Base-by-base conservation (phyloP, 2,888 invertebrate genomes). In the Ferrisia virgata region DNA sequence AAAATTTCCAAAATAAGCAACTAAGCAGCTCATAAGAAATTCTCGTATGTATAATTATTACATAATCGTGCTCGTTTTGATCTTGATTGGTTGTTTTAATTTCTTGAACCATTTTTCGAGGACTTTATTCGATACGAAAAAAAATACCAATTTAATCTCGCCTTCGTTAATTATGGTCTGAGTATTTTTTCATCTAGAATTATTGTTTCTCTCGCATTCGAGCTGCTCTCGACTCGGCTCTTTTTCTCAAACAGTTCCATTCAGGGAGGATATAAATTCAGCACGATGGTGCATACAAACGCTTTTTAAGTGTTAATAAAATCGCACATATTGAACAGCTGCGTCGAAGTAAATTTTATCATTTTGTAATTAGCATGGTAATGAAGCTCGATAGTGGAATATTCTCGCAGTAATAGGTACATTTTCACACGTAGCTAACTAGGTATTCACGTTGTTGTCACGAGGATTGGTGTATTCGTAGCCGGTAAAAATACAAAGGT, bases 381-480 rank as follows among this genome's bases (percentile, higher is more conserved):
- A 64, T 64, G 64, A 64, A 64, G 64, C 64, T 4, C 28, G 28
- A 64, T 64, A 28, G 9, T 4, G 6, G 28, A 6, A 4, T 64
- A 28, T 64, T 64, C 64, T 64, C 64, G 31, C 64, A 64, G 25
- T 64, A 64, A 64, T 64, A n/a, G n/a, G n/a, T n/a, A 64, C 64
- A 64, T 64, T 64, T 28, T 64, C 28, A 64, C 64, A 64, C 64
- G 64, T 64, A 64, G n/a, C n/a, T n/a, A n/a, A n/a, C n/a, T n/a
- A n/a, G n/a, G n/a, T n/a, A n/a, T n/a, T n/a, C n/a, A n/a, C n/a
- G n/a, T n/a, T n/a, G n/a, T n/a, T n/a, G n/a, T 64, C 28, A 3
- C 2, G 31, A 18, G 64, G n/a, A 28, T 64, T 2, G 8, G 13
- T 11, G 64, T 6, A 18, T 53, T 53, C 18, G 1, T 8, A 28